Percentiles rank a stretch among this genome's conserved stretches.
These are phyloP conservation scores for Corythucha ciliata DNA, from an alignment of 2,888 invertebrate genomes.

Conservation along the genomic window DNA sequence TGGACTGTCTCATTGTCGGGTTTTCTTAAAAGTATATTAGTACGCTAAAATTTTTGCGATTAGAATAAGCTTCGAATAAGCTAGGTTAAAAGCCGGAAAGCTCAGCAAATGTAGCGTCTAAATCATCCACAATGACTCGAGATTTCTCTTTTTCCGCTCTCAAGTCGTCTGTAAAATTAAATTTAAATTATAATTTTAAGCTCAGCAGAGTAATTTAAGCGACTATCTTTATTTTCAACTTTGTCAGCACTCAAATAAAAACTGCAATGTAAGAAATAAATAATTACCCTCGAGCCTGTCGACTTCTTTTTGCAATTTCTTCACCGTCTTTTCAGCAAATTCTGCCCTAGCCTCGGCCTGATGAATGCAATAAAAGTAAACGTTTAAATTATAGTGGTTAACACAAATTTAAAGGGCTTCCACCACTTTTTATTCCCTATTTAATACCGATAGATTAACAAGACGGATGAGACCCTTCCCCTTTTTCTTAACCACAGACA, in stretches of 20 bases:
- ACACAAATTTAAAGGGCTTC: too few relatives aligned
- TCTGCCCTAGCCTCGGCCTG: conserved; percentile 98
- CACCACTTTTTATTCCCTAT: too few relatives aligned
- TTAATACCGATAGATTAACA: too few relatives aligned
- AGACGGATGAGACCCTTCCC: too few relatives aligned
- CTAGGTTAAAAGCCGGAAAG: conserved; percentile 55
- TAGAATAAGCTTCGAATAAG: too few relatives aligned
- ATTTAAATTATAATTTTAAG: conserved; percentile 47
- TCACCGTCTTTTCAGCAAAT: conserved; percentile 99
- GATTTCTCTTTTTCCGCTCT: conserved; percentile 74
- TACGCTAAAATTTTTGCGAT: conserved; percentile 2
- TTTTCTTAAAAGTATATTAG: not conserved
- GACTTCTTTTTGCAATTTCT: conserved; percentile 99
- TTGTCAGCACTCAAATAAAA: too few relatives aligned
- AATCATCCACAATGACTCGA: conserved; percentile 63
- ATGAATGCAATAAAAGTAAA: too few relatives aligned
- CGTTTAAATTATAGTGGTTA: too few relatives aligned
- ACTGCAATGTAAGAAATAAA: not conserved
- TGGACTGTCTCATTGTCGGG: too few relatives aligned
- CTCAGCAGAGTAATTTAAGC: conserved; percentile 1
- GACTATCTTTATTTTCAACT: not conserved
- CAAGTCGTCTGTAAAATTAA: conserved; percentile 62
- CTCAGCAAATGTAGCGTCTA: conserved; percentile 65
- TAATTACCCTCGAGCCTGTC: conserved; percentile 98
- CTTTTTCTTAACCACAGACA: too few relatives aligned